Base-by-base conservation (phyloP, 2,888 invertebrate species). In the Leptogaster cylindrica region DNA sequence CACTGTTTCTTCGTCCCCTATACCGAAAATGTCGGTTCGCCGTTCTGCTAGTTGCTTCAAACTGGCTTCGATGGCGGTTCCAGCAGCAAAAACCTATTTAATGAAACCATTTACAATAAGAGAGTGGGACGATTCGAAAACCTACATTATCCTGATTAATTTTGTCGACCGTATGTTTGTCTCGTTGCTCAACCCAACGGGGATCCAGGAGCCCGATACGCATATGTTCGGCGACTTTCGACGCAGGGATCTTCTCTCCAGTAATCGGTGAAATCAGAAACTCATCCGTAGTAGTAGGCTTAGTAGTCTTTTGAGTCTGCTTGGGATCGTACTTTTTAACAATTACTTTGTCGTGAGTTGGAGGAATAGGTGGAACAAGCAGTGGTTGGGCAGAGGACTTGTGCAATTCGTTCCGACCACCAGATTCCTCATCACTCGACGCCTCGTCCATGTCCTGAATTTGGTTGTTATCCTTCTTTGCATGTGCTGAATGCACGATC, bases 21-120 rank as follows among this genome's bases (percentile, higher is more conserved):
- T 93, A 82, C 99, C 99, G 83, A 99, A 99, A 82, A 99, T 99
- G 86, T 99, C 99, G 1, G 99, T 98, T 90, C 99, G 95, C 73
- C 99, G 88, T 79, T 99, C 98, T 0, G 99, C 99, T 76, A 99
- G 84, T 78, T 94, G 90, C 79, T 96, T 96, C 77, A 99, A 87
- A 77, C 93, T 95, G 39, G 93, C 93, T 77, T 97, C 96, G 76
- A 99, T 97, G n/a, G 96, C 94, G 23, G 93, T 88, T 58, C 92
- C 87, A 78, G 76, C 79, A 10, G 80, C 80, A 68, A 77, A 80
- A 2, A 80, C 69, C 71, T 71, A 44, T 5, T 39, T 12, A 6
- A 5, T 36, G 12, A 51, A 66, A 28, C 5, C 7, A 39, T 25
- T 6, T 2, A 46, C 16, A n/a, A n/a, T n/a, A n/a, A n/a, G n/a